phyloP scores from a whole-genome alignment of 2,797 vertebrate genomes.

The Podarcis lilfordi region DNA sequence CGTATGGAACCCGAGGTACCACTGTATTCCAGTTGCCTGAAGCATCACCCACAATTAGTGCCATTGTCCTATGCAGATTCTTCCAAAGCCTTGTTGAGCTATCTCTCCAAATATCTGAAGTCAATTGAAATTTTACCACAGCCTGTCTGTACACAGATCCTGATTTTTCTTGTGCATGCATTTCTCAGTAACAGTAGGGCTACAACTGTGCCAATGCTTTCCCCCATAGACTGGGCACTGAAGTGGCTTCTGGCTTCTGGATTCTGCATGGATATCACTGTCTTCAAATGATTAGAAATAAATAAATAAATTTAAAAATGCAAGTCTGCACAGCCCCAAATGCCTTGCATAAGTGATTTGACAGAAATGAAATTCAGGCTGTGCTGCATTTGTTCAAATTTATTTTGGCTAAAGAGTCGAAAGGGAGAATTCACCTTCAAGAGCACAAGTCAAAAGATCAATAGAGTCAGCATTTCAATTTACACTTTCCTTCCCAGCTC shows the following conservation, averaged over 20 bases:
- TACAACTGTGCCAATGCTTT: neutral
- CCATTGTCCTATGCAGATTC: neutral
- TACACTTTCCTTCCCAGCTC: neutral
- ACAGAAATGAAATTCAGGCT: neutral
- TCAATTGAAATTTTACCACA: neutral
- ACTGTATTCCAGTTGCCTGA: neutral
- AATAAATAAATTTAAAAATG: too few species aligned
- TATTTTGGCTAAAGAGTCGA: neutral
- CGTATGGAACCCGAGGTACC: too few species aligned
- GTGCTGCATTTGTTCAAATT: neutral
- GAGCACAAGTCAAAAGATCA: constrained; percentile 4
- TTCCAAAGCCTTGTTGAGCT: neutral
- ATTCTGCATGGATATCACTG: neutral
- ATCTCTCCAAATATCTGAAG: neutral
- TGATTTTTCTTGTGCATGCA: neutral
- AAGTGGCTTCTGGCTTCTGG: neutral
- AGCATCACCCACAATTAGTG: neutral
- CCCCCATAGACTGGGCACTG: neutral
- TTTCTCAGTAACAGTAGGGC: neutral
- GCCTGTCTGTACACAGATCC: too few species aligned
- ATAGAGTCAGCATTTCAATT: constrained; percentile 1
- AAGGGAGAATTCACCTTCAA: neutral
- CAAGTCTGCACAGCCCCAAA: neutral
- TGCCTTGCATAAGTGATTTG: neutral
- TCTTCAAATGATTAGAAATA: neutral